Evolutionary conservation across 2,888 invertebrate genomes (phyloP).

Genomic region (Scaptomyza parva): DNA sequence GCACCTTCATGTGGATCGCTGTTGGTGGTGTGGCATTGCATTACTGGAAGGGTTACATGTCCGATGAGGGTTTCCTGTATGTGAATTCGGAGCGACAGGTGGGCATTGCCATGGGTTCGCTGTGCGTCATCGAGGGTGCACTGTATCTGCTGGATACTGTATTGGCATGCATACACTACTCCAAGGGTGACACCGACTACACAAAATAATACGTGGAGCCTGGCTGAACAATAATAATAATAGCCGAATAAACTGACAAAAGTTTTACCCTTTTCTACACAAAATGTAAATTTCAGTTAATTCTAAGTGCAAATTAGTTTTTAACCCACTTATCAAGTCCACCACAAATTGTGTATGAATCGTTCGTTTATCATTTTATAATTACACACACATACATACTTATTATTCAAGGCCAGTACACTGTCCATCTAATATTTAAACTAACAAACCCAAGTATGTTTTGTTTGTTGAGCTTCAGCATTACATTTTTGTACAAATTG

Average conservation of each 20-base stretch:
- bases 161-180: constrained; percentile 90
- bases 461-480: constrained; percentile 11
- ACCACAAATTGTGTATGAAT: constrained; percentile 21
- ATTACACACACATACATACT: constrained; percentile 11
- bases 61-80: constrained; percentile 91
- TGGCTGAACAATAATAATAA: constrained; percentile 1
- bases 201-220: constrained; percentile 48
- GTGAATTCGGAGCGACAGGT: constrained; percentile 92
- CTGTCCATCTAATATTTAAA: constrained; percentile 7
- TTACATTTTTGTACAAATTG: constrained; percentile 27
- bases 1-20: constrained; percentile 93
- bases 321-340: constrained; percentile 36
- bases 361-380: constrained; percentile 22
- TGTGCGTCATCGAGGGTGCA: constrained; percentile 92
- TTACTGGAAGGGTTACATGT: constrained; percentile 95
- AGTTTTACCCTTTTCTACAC: constrained; percentile 17
- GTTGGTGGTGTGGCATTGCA: constrained; percentile 94
- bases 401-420: constrained; percentile 6
- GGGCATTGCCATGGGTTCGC: constrained; percentile 92
- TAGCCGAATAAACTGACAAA: constrained; percentile 61
- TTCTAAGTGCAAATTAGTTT: constrained; percentile 78
- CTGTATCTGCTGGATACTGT: constrained; percentile 92
- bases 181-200: constrained; percentile 86
- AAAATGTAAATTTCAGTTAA: constrained; percentile 36
- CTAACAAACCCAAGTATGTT: constrained; percentile 11